Conservation (phyloP, 2,797 vertebrate species). For the Cynopterus sphinx region DNA sequence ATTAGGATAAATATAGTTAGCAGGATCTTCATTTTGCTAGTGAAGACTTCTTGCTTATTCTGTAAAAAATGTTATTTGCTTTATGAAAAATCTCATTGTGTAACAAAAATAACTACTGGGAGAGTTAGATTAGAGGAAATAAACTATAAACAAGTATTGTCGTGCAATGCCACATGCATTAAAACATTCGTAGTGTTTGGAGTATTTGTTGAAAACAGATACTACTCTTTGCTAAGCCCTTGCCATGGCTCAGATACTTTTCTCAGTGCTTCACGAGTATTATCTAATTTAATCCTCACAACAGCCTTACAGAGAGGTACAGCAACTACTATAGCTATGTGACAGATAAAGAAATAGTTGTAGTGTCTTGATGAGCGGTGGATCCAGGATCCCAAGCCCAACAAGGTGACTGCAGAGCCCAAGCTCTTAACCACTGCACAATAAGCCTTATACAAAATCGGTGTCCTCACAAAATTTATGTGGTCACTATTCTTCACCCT, state of each 20-base stretch:
- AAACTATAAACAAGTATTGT: neutral
- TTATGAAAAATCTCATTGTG: neutral
- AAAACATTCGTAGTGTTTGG: neutral
- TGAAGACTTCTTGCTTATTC: conserved; percentile 15
- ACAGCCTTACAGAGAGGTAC: neutral
- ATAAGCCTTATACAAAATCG: neutral
- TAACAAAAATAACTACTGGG: neutral
- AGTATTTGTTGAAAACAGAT: neutral
- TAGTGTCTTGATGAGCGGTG: neutral
- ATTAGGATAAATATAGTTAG: conserved; percentile 25
- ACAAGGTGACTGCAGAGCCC: neutral
- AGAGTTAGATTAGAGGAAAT: neutral
- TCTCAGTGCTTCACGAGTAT: neutral
- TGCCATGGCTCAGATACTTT: neutral
- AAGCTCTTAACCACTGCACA: neutral
- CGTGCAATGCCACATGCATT: neutral
- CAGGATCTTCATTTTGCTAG: conserved; percentile 71
- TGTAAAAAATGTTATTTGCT: conserved; percentile 37
- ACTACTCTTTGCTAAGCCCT: neutral
- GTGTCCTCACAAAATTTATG: neutral
- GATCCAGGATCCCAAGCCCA: neutral
- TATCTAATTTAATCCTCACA: neutral
- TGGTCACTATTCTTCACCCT: neutral
- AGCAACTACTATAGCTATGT: neutral
- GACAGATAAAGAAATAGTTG: neutral